phyloP scores from a whole-genome alignment of 2,888 invertebrate species.

The Epinotia nisella region DNA sequence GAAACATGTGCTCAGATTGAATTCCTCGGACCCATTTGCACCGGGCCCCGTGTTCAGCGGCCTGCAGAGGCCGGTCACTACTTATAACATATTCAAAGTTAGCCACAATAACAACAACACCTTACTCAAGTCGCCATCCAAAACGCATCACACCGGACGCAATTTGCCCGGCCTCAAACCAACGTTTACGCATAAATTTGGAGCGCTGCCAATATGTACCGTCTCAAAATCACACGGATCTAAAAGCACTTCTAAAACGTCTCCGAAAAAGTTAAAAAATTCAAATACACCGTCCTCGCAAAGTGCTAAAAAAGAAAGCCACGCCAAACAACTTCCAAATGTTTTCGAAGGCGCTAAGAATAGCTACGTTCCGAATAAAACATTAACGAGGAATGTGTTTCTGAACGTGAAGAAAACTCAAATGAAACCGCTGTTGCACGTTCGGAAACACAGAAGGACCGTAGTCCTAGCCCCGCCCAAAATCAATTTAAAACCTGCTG shows the following conservation, averaged over 20 bases:
- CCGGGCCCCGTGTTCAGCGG: slow-evolving; percentile 82
- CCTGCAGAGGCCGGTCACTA: slow-evolving; percentile 75
- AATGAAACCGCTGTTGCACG: slow-evolving; percentile 74
- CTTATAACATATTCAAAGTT: slow-evolving; percentile 79
- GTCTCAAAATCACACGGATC: slow-evolving; percentile 60
- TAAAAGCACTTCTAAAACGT: slow-evolving; percentile 73
- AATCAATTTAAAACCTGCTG: slow-evolving; percentile 76
- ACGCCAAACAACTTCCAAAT: slow-evolving; percentile 67
- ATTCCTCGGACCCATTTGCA: slow-evolving; percentile 78
- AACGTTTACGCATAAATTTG: slow-evolving; percentile 80
- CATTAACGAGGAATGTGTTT: slow-evolving; percentile 77
- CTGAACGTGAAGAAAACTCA: slow-evolving; percentile 78
- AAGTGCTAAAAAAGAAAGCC: slow-evolving; percentile 65
- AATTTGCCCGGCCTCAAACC: slow-evolving; percentile 74
- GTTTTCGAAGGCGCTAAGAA: slow-evolving; percentile 79
- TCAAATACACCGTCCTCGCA: slow-evolving; percentile 57
- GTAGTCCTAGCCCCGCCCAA: slow-evolving; percentile 79
- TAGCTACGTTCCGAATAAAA: slow-evolving; percentile 77
- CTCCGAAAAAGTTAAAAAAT: slow-evolving; percentile 65
- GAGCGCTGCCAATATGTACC: slow-evolving; percentile 72
- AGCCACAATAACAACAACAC: slow-evolving; percentile 78
- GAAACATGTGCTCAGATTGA: slow-evolving; percentile 68
- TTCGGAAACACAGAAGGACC: slow-evolving; percentile 84
- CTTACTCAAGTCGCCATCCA: slow-evolving; percentile 72
- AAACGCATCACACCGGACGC: slow-evolving; percentile 64